Base-by-base conservation (phyloP, 2,888 invertebrate species). In the Apeira syringaria region DNA sequence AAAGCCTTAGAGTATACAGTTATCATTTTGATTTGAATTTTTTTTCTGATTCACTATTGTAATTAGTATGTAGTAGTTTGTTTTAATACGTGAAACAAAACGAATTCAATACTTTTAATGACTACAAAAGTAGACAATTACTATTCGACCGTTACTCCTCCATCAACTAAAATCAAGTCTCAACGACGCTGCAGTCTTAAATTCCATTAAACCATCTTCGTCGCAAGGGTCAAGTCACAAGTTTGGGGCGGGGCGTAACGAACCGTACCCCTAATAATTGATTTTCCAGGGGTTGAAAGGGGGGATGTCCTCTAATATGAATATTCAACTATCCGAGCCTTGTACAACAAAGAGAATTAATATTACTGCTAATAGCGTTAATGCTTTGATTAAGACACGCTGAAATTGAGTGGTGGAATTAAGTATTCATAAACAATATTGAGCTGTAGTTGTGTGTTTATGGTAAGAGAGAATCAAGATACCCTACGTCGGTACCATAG, bases 261-360 rank as follows among this genome's bases (percentile, higher is more conserved):
- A 82, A 76, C 70, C 80, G 59, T 64, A 54, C 54, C 74, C 64
- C 64, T 73, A 81, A 80, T 83, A 85, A 84, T 83, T 83, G 80
- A 76, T 79, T 78, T 75, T 50, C 50, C 34, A 34, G 26, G 45
- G 56, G 61, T 62, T 55, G 56, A 25, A 47, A 37, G 55, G 56
- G 63, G 62, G 56, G 58, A 53, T 60, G 44, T 46, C 51, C 44
- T 37, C 38, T 43, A 46, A 46, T 46, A 48, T 48, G 49, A 56
- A 51, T 56, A 56, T 56, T 52, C 56, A 49, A 51, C 49, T 51
- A 43, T 47, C 34, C 41, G 7, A 47, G 45, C 40, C 46, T 37
- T 42, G 44, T 47, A 35, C 42, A 64, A 72, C 74, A 74, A 73
- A 73, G 73, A 67, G 70, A 74, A 75, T 74, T 73, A 68, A 66